Evolutionary conservation across 2,888 invertebrate species (phyloP), one percentile per base, ranked within the genome.

Genomic region (Adelphocoris suturalis): DNA sequence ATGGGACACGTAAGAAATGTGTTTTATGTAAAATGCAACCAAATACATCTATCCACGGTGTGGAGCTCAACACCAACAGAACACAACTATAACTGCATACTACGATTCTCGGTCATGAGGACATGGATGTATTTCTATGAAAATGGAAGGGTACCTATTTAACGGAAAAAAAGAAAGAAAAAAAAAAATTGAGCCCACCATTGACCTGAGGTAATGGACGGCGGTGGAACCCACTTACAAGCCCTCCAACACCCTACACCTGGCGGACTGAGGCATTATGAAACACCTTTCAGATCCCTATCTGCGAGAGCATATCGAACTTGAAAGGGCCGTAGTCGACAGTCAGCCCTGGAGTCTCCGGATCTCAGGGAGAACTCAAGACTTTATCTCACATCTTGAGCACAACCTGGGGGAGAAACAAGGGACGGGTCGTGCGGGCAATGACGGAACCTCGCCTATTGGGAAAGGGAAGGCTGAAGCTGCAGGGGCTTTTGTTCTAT

Each of bases 261-360:
- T 82, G 82, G 82, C 82, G 16, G 52, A 0, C 48, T 19, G 47
- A 14, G 9, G 27, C 23, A 14, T 61, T 61, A 85, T 61, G 85
- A 85, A 85, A 85, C 85, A 85, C 85, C 57, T 57, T 85, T 85
- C 61, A 85, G 85, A 85, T 85, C 85, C 61, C 61, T 61, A 85
- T 85, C 85, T 14, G 78, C 13, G 46, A 78, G 78, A 14, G 82
- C 82, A 82, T 82, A 82, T 82, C 82, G 82, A 78, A 48, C 52
- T 48, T 82, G 11, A 82, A 82, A 82, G 52, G 82, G 48, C 48
- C 27, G 82, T 23, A 48, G 37, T 78, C 68, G 68, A 19, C 68
- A 68, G 16, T 61, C 61, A 61, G n/a, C 76, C 19, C 81, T 81
- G 47, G 19, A 27, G 82, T 19, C 19, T 68, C 23, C 82, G 23